Evolutionary conservation across 2,113 vertebrate genomes (phyloP).

Genomic region (Menura novaehollandiae): DNA sequence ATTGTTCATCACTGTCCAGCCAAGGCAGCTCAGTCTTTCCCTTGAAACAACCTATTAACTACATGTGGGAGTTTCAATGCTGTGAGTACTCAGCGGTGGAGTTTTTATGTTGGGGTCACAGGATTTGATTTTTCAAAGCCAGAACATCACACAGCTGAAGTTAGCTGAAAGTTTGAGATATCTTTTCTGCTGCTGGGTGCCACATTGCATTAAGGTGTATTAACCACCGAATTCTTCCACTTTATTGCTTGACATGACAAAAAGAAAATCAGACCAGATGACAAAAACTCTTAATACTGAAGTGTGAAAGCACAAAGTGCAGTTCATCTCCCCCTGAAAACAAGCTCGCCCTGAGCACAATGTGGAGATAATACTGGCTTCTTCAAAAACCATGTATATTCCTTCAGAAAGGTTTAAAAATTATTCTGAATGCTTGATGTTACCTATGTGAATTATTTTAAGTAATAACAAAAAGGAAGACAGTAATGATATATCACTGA

Average conservation of each 20-base stretch:
- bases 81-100: background rate
- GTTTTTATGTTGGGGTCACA: background rate
- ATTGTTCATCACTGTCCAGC: slow-evolving; percentile 7
- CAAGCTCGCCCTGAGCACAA: background rate
- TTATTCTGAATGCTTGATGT: background rate
- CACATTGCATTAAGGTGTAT: background rate
- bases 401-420: background rate
- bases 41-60: background rate
- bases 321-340: background rate
- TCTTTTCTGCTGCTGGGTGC: background rate
- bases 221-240: background rate
- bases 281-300: background rate
- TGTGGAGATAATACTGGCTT: background rate
- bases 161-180: background rate
- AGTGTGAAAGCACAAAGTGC: background rate
- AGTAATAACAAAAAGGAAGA: background rate
- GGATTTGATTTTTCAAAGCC: background rate
- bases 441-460: background rate
- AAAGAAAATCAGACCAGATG: background rate
- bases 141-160: background rate
- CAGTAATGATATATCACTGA: background rate
- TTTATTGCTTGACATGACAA: background rate
- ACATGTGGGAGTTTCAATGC: background rate
- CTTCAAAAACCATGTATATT: background rate
- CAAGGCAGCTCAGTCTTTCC: background rate